Base-by-base conservation (phyloP, 2,797 vertebrate species). In the Meda fulgida region DNA sequence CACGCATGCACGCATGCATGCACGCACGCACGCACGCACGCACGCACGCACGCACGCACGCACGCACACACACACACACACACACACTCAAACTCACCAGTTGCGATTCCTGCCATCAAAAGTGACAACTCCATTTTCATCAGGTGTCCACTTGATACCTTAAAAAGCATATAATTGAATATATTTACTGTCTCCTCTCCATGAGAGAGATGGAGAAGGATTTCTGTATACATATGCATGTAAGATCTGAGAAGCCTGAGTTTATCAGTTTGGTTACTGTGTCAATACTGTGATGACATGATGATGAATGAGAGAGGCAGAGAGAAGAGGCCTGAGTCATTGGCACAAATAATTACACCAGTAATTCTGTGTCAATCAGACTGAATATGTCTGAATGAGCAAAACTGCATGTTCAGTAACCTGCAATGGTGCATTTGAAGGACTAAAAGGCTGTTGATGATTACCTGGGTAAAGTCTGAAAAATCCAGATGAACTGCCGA, bases 101-200 rank as follows among this genome's bases (percentile, higher is more conserved):
- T 98, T 98, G 43, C 97, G 95, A 92, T 99, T 99, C 85, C 98
- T 95, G 90, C 96, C 97, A 90, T 99, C 98, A 0, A 98, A 99
- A 16, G 97, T 95, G 84, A 99, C 96, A 21, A 99, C 98, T 34
- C 98, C 97, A 0, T 98, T 97, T 90, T 97, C 96, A 91, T 99
- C 97, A 63, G 97, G 96, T 14, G 93, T 94, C 98, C 98, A 99
- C 84, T 98, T 96, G 90, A 99, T 98, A 38, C 98, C 98, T 99
- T 91, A 23, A 73, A 79, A 53, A 80, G 4, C 7, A 23, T 53
- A 38, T 46, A 34, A 34, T 66, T 29, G 0, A 31, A 26, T 51
- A 48, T 60, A 14, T 23, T 77, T 31, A 78, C 72, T 19, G 1
- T 83, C 63, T 83, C 6, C 9, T 60, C 34, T 60, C 9, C 43